A percentile compares a stretch with the other conserved stretches of the same genome.
Conservation (phyloP, 2,113 vertebrate genomes). For the Macaca nemestrina region DNA sequence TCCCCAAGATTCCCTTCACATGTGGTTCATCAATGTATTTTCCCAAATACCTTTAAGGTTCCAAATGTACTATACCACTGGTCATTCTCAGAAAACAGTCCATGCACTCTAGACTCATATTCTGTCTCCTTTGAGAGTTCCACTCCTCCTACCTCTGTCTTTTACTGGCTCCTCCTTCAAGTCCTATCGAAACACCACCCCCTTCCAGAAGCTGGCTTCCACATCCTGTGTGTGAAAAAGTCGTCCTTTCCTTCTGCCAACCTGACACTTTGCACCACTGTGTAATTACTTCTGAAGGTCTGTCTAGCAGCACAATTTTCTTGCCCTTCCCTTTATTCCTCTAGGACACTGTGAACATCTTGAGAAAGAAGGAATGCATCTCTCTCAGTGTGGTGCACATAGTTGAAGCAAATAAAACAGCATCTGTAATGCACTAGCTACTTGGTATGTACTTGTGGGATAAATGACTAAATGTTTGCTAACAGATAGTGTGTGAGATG, state of each 20-base stretch:
- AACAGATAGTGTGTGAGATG: rapidly evolving
- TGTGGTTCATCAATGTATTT: background rate
- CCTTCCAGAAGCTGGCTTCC: background rate
- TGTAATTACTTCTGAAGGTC: background rate
- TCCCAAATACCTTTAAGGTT: background rate
- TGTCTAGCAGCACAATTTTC: background rate
- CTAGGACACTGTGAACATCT: background rate
- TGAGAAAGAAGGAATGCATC: background rate
- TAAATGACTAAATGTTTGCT: too few relatives aligned
- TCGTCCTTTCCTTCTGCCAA: background rate
- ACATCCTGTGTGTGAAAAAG: background rate
- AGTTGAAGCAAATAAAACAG: background rate
- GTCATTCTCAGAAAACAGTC: background rate
- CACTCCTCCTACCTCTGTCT: background rate
- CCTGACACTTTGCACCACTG: too few relatives aligned
- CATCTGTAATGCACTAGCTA: background rate
- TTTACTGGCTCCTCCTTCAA: background rate
- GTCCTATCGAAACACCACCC: background rate
- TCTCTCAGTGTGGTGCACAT: background rate
- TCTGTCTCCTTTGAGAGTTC: rapidly evolving
- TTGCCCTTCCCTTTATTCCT: background rate
- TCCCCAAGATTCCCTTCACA: too few relatives aligned
- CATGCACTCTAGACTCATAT: rapidly evolving
- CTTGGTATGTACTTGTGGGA: background rate
- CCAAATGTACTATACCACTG: background rate